phyloP scores from a whole-genome alignment of 2,797 vertebrate species.

The Rhynchonycteris naso region DNA sequence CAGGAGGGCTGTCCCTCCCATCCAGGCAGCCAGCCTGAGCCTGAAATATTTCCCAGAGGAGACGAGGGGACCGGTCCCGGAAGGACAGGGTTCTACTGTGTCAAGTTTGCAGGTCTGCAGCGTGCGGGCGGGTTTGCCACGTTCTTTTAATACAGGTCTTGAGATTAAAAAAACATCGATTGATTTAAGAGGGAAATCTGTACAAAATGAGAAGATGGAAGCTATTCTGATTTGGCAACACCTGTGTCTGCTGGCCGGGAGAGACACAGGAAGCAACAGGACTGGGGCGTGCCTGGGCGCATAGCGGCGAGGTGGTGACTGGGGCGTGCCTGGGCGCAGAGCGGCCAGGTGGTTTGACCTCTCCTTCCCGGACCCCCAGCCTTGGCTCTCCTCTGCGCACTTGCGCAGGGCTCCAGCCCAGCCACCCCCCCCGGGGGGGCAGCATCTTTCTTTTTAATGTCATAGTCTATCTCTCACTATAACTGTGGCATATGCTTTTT shows the following conservation, averaged over 20 bases:
- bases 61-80: rapidly evolving
- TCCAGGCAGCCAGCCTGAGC: not conserved
- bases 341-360: rapidly evolving
- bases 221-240: not conserved
- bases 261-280: rapidly evolving
- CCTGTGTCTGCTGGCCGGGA: not conserved
- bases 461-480: not conserved
- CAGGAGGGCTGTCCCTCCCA: rapidly evolving
- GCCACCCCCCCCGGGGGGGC: no score
- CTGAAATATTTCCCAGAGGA: not conserved
- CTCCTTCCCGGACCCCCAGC: not conserved
- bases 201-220: not conserved
- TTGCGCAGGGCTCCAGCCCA: rapidly evolving
- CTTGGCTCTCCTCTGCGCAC: rapidly evolving
- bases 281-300: rapidly evolving
- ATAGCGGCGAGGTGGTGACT: rapidly evolving
- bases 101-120: not conserved
- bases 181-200: not conserved
- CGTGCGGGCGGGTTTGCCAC: rapidly evolving
- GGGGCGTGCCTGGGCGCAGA: no score
- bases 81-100: not conserved
- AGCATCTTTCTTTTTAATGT: not conserved
- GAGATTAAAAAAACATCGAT: not conserved
- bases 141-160: not conserved
- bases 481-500: not conserved